Conservation (phyloP, 2,797 vertebrate species). For the Melanogrammus aeglefinus region DNA sequence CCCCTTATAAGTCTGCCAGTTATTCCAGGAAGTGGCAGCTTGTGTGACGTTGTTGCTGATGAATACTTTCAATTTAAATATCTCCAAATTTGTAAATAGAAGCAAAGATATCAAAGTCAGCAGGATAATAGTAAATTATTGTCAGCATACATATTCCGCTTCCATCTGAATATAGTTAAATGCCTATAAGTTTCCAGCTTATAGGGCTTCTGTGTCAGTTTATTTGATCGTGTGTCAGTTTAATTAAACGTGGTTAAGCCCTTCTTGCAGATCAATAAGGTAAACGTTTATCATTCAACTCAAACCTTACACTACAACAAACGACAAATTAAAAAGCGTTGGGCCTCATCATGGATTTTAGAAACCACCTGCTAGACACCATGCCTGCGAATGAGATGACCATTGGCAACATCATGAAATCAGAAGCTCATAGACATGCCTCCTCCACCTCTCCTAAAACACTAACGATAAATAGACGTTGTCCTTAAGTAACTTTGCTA, state of each 20-base stretch:
- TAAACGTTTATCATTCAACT: background rate
- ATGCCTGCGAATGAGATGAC: background rate
- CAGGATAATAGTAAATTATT: background rate
- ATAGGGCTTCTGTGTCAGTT: background rate
- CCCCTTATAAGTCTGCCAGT: constrained; percentile 63
- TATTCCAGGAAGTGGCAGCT: constrained; percentile 60
- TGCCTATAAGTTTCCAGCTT: background rate
- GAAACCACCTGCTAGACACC: background rate
- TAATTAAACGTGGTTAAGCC: background rate
- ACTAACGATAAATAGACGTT: background rate
- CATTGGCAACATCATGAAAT: background rate
- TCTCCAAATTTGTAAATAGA: background rate
- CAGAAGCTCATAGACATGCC: background rate
- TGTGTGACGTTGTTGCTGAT: constrained; percentile 35
- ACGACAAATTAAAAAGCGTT: background rate
- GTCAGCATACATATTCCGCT: background rate
- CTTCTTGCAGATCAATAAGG: background rate
- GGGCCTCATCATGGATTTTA: background rate
- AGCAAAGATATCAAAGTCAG: constrained; percentile 24
- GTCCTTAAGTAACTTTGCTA: background rate
- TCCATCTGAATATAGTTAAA: background rate
- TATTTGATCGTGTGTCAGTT: background rate
- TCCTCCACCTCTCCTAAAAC: background rate
- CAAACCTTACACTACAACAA: background rate
- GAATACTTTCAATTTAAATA: constrained; percentile 21